Conservation (phyloP, 2,113 vertebrate species). For the Pimephales promelas region DNA sequence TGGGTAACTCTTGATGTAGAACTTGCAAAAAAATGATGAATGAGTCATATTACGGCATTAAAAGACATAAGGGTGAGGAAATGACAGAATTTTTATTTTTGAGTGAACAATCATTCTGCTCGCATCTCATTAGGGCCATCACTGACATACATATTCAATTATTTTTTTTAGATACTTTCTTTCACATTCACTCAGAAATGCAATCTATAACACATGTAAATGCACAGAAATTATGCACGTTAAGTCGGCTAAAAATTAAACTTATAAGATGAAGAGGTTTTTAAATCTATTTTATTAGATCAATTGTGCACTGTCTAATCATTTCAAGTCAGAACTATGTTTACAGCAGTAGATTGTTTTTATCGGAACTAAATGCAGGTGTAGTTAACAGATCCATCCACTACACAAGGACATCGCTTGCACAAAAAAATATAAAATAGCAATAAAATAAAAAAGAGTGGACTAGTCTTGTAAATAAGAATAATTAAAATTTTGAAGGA, state of each 20-base stretch:
- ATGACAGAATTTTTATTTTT: not conserved
- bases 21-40: not conserved
- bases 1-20: not conserved
- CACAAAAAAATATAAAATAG: too few species aligned
- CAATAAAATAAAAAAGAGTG: not conserved
- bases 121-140: too few species aligned
- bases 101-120: not conserved
- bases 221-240: not conserved
- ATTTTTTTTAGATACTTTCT: too few species aligned
- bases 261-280: not conserved
- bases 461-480: not conserved
- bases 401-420: not conserved
- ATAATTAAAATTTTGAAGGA: not conserved
- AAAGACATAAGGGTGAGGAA: not conserved
- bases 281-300: not conserved
- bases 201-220: not conserved
- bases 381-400: not conserved
- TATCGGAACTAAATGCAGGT: conserved; percentile 1
- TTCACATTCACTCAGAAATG: not conserved
- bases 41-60: too few species aligned
- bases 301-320: not conserved
- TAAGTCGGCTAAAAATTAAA: not conserved
- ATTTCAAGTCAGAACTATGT: conserved; percentile 3
- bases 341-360: not conserved
- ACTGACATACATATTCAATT: not conserved